phyloP scores from a whole-genome alignment of 2,113 vertebrate genomes.

The Eurystomus gularis region DNA sequence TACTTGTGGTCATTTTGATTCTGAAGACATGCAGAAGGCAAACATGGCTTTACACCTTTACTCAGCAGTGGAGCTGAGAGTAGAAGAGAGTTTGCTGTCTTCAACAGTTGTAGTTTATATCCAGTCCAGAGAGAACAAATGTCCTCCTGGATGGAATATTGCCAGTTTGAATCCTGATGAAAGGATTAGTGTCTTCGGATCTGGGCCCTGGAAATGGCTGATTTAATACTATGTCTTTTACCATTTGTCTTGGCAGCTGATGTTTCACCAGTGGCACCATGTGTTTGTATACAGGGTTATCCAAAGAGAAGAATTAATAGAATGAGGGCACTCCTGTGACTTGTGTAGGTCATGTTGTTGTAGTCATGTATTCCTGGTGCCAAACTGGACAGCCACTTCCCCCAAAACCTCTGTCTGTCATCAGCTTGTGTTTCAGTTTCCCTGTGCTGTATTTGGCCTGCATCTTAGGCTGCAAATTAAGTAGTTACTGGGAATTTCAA shows the following conservation, averaged over 20 bases:
- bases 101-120: background rate
- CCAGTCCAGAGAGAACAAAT: background rate
- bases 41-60: background rate
- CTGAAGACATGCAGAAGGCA: background rate
- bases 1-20: background rate
- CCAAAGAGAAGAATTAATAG: background rate
- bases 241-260: background rate
- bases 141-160: background rate
- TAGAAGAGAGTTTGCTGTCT: background rate
- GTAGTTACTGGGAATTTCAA: background rate
- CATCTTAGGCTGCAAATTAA: background rate
- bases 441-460: background rate
- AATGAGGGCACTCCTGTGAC: fast-evolving
- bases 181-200: constrained; percentile 16
- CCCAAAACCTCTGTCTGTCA: background rate
- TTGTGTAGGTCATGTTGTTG: background rate
- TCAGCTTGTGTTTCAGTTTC: background rate
- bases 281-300: background rate
- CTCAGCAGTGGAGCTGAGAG: background rate
- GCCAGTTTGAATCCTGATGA: constrained; percentile 6
- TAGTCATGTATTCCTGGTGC: background rate
- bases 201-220: constrained; percentile 1
- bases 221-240: background rate
- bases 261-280: background rate
- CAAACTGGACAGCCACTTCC: background rate